These are phyloP conservation scores for Drosophila nigritarsus DNA, from an alignment of 2,888 invertebrate genomes.

Conservation along the genomic window DNA sequence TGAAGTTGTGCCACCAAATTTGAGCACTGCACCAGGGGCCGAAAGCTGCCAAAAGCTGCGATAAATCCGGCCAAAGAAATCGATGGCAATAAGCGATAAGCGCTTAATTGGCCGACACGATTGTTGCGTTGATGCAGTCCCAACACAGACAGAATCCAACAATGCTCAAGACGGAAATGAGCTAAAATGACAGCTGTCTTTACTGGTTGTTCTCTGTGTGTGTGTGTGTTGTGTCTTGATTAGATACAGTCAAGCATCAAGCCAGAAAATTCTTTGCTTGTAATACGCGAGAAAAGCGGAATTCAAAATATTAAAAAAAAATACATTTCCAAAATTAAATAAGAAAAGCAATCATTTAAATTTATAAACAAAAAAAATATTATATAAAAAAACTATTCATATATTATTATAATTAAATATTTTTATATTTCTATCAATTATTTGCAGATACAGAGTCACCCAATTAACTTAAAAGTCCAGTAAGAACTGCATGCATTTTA, in stretches of 20 bases:
- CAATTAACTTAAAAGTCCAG: no score
- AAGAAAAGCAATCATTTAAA: no score
- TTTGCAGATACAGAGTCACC: not conserved
- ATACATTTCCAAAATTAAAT: not conserved
- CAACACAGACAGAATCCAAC: not conserved
- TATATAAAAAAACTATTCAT: not conserved
- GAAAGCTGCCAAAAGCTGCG: constrained; percentile 7
- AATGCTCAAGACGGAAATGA: not conserved
- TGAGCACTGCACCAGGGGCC: constrained; percentile 3
- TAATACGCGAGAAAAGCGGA: not conserved
- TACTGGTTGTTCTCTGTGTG: constrained; percentile 1
- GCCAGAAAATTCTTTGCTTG: not conserved
- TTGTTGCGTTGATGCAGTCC: constrained; percentile 52
- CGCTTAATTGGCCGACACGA: constrained; percentile 65
- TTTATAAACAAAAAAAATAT: not conserved
- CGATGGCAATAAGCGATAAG: constrained; percentile 57
- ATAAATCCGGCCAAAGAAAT: constrained; percentile 5
- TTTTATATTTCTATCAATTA: not conserved
- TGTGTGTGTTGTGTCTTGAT: not conserved
- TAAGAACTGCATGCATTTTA: no score
- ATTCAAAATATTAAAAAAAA: not conserved
- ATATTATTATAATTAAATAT: not conserved
- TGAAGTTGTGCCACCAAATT: constrained; percentile 48
- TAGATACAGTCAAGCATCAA: constrained; percentile 12
- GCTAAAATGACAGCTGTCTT: constrained; percentile 27